Conservation (phyloP, 2,113 vertebrate genomes). For the Hippopotamus amphibius region DNA sequence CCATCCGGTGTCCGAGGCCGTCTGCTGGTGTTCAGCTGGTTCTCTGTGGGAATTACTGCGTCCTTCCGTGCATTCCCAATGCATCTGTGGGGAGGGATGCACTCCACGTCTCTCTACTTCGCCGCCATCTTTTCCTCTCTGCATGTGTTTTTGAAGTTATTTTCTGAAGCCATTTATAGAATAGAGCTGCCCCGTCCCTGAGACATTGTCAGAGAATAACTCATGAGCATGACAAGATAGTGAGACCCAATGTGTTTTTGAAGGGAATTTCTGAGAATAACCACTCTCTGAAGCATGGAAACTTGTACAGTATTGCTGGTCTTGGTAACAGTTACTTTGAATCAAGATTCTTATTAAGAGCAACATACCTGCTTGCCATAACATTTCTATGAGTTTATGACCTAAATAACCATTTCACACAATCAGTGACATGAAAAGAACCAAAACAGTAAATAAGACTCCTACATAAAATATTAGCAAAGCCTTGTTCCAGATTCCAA, state of each 20-base stretch:
- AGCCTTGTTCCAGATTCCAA: background rate
- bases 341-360: background rate
- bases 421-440: conserved; percentile 13
- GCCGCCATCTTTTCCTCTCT: no score
- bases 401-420: background rate
- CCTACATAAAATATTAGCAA: conserved; percentile 44
- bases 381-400: background rate
- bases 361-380: background rate
- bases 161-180: conserved; percentile 47
- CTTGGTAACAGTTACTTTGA: background rate
- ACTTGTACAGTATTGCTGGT: background rate
- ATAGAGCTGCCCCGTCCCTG: background rate
- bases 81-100: no score
- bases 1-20: no score
- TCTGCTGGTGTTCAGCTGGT: no score
- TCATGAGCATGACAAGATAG: background rate
- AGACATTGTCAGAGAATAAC: background rate
- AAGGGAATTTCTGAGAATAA: background rate
- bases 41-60: no score
- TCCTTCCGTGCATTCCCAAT: no score
- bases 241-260: background rate
- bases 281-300: background rate
- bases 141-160: conserved; percentile 34
- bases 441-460: background rate
- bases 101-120: no score